Evolutionary conservation across 2,797 vertebrate species (phyloP).

Genomic region (Lepilemur ruficaudatus): DNA sequence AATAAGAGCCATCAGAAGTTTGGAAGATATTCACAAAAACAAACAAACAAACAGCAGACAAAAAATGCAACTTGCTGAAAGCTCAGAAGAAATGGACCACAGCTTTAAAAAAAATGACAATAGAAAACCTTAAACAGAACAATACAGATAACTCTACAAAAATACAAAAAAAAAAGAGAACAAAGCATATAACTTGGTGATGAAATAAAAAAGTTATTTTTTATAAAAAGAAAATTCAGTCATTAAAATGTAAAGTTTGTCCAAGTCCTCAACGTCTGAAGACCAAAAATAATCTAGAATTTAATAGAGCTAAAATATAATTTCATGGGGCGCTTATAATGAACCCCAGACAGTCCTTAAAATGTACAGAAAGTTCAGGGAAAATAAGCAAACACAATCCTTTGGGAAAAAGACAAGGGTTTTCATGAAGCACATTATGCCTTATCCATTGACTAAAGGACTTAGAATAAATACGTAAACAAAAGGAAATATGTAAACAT

Average conservation of each 20-base stretch:
- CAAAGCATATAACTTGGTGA: neutral
- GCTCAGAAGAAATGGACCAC: neutral
- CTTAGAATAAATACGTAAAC: neutral
- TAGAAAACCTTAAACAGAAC: neutral
- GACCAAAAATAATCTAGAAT: neutral
- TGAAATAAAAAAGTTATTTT: neutral
- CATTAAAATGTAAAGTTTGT: neutral
- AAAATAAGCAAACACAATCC: neutral
- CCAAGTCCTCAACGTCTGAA: neutral
- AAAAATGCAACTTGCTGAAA: neutral
- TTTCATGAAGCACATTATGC: neutral
- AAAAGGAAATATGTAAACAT: neutral
- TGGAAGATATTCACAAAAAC: neutral
- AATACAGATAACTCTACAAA: neutral
- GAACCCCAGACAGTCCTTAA: neutral
- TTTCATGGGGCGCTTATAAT: neutral
- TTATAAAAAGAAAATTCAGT: constrained; percentile 1
- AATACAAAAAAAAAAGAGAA: neutral
- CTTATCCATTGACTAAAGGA: neutral
- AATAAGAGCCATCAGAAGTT: neutral
- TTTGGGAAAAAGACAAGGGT: neutral
- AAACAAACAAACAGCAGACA: neutral
- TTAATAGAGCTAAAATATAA: neutral
- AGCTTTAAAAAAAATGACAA: neutral
- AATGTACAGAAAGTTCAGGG: neutral